Evolutionary conservation across 2,113 vertebrate genomes (phyloP), one percentile per base, ranked within the genome.

Genomic region (Acanthochromis polyacanthus): DNA sequence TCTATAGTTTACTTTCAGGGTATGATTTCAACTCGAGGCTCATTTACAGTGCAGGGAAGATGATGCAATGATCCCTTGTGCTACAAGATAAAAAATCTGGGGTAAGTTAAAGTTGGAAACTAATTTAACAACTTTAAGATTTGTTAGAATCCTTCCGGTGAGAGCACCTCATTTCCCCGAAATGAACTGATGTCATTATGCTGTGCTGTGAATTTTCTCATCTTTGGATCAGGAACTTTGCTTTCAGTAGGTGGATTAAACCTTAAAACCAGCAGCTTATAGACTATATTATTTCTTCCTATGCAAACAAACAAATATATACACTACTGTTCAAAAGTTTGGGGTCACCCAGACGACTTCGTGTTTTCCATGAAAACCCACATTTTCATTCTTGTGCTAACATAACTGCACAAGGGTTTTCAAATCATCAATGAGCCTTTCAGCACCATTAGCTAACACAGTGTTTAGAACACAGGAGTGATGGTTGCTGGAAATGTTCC

Each of bases 71-170:
- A 43, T 52, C 23, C 36, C 25, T 36, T 40, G 46, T 58, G 61
- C 25, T 68, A 53, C 66, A 78, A 60, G 62, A 81, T 77, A 56
- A 64, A 68, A 64, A 22, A 62, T 66, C 17, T 48, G 7, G 6
- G 14, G 9, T 52, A 25, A 58, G 38, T 53, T 46, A 22, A 78
- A 65, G 30, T 60, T 63, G 28, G 48, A 28, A 62, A 59, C 17
- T 60, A 68, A 72, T 69, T 76, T 28, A 60, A 48, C 30, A 60
- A 56, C 36, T 65, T 63, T n/a, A 14, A 40, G 11, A 48, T 75
- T 72, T 70, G 20, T 70, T 67, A n/a, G 20, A 78, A 57, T 69
- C 10, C 20, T 45, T 25, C 8, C 16, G 23, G 23, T 46, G 46
- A 64, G 20, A 4, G 36, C 25, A 10, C 10, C 12, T 40, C 38